Percentiles rank a stretch among this genome's conserved stretches.
Evolutionary conservation across 2,113 vertebrate species (phyloP).

Genomic region (Leucopsar rothschildi): DNA sequence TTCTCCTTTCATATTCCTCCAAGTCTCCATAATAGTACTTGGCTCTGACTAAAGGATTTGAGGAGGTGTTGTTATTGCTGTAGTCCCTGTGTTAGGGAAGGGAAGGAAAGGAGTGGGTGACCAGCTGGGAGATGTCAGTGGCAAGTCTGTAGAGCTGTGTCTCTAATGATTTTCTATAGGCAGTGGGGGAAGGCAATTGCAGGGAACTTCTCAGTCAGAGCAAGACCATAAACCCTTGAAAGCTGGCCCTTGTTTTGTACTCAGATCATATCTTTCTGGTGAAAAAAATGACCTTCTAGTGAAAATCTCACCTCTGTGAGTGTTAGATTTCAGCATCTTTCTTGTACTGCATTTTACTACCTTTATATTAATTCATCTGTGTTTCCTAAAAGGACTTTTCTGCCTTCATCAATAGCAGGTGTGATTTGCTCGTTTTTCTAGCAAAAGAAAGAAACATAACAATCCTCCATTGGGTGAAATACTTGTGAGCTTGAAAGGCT

Average conservation of each 20-base stretch:
- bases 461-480: not conserved
- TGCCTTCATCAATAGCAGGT: not conserved
- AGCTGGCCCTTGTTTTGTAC: not conserved
- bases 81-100: not conserved
- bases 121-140: not conserved
- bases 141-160: not conserved
- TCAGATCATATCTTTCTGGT: not conserved
- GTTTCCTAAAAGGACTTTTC: not conserved
- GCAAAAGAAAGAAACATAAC: not conserved
- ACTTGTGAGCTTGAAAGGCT: constrained; percentile 7
- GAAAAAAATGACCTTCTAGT: not conserved
- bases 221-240: not conserved
- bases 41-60: not conserved
- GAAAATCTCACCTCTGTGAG: not conserved
- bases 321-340: not conserved
- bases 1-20: not conserved
- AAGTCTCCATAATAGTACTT: not conserved
- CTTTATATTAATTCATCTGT: not conserved
- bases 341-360: not conserved
- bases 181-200: not conserved
- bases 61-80: not conserved
- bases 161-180: not conserved
- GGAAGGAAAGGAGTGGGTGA: not conserved
- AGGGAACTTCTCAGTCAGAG: not conserved
- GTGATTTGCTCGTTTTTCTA: not conserved